A percentile compares a stretch with the other conserved stretches of the same genome.
These are phyloP conservation scores for Formica aserva DNA, from an alignment of 2,888 invertebrate genomes.

Conservation along the genomic window DNA sequence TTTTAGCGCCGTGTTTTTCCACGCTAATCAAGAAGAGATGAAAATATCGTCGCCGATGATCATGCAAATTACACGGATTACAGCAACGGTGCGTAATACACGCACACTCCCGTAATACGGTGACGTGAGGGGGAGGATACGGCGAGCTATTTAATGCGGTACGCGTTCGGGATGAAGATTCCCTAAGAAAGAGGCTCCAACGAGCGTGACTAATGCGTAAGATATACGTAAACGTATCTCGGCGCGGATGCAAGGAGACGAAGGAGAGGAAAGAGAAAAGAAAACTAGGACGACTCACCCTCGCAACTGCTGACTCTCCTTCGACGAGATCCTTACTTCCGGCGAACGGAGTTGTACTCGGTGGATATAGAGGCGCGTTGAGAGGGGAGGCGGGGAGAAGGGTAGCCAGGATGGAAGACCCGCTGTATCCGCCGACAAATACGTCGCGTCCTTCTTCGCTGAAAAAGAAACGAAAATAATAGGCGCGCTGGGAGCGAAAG, in stretches of 20 bases:
- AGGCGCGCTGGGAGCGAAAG: conserved; percentile 11
- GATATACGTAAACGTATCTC: conserved; percentile 68
- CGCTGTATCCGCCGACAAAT: conserved; percentile 75
- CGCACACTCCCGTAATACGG: conserved; percentile 27
- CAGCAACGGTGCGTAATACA: neutral
- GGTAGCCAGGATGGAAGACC: conserved; percentile 58
- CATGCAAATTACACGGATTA: conserved; percentile 1
- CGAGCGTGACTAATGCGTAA: conserved; percentile 76
- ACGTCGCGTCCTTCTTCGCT: conserved; percentile 74
- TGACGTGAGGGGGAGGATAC: neutral
- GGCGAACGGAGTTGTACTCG: conserved; percentile 61
- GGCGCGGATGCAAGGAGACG: conserved; percentile 40
- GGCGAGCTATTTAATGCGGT: conserved; percentile 67
- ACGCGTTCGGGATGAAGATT: conserved; percentile 70
- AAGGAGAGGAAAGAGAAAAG: neutral
- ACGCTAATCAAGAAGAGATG: neutral
- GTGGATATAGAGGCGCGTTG: conserved; percentile 40
- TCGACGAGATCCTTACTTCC: conserved; percentile 14
- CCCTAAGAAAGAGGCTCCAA: conserved; percentile 74
- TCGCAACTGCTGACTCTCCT: conserved; percentile 8
- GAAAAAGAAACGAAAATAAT: conserved; percentile 54
- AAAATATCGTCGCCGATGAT: neutral
- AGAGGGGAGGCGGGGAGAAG: neutral
- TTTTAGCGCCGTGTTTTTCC: neutral
- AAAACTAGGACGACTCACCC: conserved; percentile 18